Base-by-base conservation (phyloP, 2,888 invertebrate species). In the Drosophila falleni region DNA sequence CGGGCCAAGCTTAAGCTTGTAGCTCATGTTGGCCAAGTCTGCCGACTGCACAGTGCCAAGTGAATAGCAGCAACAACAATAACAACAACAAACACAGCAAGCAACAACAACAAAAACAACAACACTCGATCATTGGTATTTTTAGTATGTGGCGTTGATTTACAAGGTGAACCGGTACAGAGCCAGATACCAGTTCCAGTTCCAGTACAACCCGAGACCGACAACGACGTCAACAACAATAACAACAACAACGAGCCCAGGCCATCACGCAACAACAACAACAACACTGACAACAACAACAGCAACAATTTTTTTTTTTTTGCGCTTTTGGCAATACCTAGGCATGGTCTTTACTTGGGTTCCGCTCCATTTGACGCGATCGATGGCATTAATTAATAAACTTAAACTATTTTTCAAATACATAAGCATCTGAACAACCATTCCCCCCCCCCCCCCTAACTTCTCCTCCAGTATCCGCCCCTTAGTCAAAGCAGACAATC, bases 101-200 rank as follows among this genome's bases (percentile, higher is more conserved):
- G n/a, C 66, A 73, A 42, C 54, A 50, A 19, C 64, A 51, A 19
- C 37, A 33, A 37, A 39, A 56, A 13, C 59, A 72, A 55, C 59
- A 61, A 62, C 75, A 73, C 64, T 72, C 46, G 75, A 85, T 85
- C 86, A 75, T 68, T 76, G 80, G 78, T 87, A 80, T 85, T 86
- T 82, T 80, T 85, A 85, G 82, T 86, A 80, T 87, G 86, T 81
- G 78, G 72, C 87, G 86, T 76, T 77, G 81, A 81, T 81, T 85
- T 86, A 87, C 85, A 86, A 86, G 85, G 85, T 86, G 85, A 86
- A 85, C 85, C 80, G 72, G 87, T 86, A 79, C 79, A 79, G 59
- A 78, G 86, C 69, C 81, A 86, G n/a, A 80, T 81, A 78, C 86
- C 83, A 82, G 83, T 83, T 86, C 82, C 75, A 75, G 66, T 75